Conservation (phyloP, 2,797 vertebrate species). For the Gymnothorax javanicus region DNA sequence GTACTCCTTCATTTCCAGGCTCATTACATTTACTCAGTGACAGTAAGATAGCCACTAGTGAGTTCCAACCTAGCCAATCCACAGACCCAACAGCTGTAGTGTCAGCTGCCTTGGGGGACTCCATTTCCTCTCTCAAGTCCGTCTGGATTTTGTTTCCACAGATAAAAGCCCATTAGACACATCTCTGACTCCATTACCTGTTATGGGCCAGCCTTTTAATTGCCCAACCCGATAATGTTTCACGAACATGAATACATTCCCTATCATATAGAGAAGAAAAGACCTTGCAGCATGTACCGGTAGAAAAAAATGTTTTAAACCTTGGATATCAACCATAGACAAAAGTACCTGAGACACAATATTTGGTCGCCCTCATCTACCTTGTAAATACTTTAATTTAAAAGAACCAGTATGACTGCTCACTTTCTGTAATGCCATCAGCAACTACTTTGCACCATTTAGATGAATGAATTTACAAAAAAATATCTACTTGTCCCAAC, state of each 20-base stretch:
- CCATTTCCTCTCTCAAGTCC: conserved; percentile 67
- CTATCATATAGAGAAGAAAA: conserved; percentile 64
- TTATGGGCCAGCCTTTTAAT: conserved; percentile 71
- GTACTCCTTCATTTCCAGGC: conserved; percentile 60
- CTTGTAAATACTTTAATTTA: conserved; percentile 38
- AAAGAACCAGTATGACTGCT: conserved; percentile 27
- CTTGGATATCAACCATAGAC: conserved; percentile 46
- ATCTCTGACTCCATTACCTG: conserved; percentile 76
- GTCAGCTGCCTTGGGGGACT: conserved; percentile 63
- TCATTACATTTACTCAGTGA: conserved; percentile 64
- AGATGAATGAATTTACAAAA: neutral
- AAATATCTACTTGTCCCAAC: conserved; percentile 23
- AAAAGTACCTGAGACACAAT: conserved; percentile 40
- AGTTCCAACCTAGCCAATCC: conserved; percentile 67
- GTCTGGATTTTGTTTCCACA: conserved; percentile 80
- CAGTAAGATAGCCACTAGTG: conserved; percentile 62
- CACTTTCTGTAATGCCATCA: conserved; percentile 21
- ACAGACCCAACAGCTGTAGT: conserved; percentile 62
- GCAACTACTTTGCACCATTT: neutral
- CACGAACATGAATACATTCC: conserved; percentile 69
- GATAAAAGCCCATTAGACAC: conserved; percentile 84
- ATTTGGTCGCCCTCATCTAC: conserved; percentile 44
- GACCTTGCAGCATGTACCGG: conserved; percentile 61
- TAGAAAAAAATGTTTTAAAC: conserved; percentile 46
- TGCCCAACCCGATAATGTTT: conserved; percentile 69